Base-by-base conservation (phyloP, 2,888 invertebrate species). In the Pyrgus malvae region DNA sequence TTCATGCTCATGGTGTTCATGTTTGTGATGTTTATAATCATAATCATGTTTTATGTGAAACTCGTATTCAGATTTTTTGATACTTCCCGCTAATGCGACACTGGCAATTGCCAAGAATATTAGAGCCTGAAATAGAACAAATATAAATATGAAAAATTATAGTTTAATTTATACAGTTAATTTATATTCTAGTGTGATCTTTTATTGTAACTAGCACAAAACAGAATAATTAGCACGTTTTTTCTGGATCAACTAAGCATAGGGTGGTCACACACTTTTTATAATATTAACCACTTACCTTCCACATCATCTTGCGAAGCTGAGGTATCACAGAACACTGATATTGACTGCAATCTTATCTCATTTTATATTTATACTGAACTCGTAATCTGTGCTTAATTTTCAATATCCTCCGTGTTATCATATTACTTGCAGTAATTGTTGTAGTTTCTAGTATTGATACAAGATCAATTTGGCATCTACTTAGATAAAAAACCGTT, bases 321-420 rank as follows among this genome's bases (percentile, higher is more conserved):
- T 46, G 14, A 46, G 9, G 27, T 45, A 54, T 53, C 23, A 29
- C 38, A 33, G 11, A 12, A 27, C 38, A 54, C 53, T 54, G 53
- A 31, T 21, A 40, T 31, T 16, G 16, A 40, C 46, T 40, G 40
- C 29, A 31, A 33, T 46, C 31, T 54, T 54, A 54, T 54, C 53
- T 54, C 40, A 23, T 61, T 65, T 67, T 66, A 23, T 61, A 66
- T 67, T 66, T 67, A 67, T 67, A 61, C 64, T 40, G 55, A 48
- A 68, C 68, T 66, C 63, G 67, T 60, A 69, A 65, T 78, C 73
- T 66, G 53, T 65, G 59, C 57, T 60, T 66, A 64, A 68, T 70
- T 76, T 75, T 74, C 63, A 63, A 67, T 72, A 63, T 69, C 69
- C 69, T 75, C 72, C 56, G 58, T 61, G 60, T 58, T 63, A 66